phyloP scores from a whole-genome alignment of 2,113 vertebrate species.

The Cyanoramphus novaezelandiae region DNA sequence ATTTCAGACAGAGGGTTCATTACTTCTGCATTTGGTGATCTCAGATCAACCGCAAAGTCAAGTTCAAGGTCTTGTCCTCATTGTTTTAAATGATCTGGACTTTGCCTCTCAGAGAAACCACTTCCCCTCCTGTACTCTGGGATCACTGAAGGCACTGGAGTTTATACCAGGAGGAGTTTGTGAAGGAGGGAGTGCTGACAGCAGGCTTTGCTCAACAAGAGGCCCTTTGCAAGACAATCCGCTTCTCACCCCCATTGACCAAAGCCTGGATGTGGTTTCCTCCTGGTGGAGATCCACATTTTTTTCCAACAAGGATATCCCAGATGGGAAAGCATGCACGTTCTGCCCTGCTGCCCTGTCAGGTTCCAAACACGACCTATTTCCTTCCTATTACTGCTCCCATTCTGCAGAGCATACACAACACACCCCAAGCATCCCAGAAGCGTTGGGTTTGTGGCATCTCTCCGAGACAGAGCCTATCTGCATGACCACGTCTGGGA shows the following conservation, averaged over 20 bases:
- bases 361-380: neutral
- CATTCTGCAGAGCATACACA: neutral
- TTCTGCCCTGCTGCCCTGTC: neutral
- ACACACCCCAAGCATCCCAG: neutral
- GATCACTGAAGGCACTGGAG: neutral
- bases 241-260: constrained; percentile 10
- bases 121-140: neutral
- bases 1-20: neutral
- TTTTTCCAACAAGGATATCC: neutral
- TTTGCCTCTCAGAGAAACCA: neutral
- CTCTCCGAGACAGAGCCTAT: neutral
- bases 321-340: rapidly evolving
- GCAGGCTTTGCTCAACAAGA: constrained; percentile 13
- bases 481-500: neutral
- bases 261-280: neutral
- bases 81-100: neutral
- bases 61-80: neutral
- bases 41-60: neutral
- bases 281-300: neutral
- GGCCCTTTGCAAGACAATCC: neutral
- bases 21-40: rapidly evolving
- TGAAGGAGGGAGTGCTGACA: constrained; percentile 10
- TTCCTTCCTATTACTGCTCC: neutral
- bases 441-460: neutral
- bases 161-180: neutral